phyloP scores from a whole-genome alignment of 1,140 invertebrate genomes.

The Arion vulgaris region DNA sequence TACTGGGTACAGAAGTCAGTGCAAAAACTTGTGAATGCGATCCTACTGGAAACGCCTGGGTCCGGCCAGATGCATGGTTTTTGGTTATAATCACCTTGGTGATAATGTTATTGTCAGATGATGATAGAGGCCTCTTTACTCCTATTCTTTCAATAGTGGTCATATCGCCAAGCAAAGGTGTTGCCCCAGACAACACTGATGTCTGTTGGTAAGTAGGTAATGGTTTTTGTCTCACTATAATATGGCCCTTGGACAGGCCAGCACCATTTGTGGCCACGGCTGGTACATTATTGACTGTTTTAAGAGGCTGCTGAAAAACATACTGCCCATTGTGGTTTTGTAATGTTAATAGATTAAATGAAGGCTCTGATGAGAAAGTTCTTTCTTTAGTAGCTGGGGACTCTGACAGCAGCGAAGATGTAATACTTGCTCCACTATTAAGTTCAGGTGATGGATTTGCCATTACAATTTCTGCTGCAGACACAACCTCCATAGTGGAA shows the following conservation, averaged over 20 bases:
- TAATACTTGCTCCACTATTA: background rate
- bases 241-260: constrained; percentile 36
- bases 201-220: background rate
- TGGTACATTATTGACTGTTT: constrained; percentile 19
- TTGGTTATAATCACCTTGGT: constrained; percentile 79
- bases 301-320: constrained; percentile 32
- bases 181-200: background rate
- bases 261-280: constrained; percentile 30
- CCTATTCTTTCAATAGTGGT: constrained; percentile 44
- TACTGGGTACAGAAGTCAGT: constrained; percentile 44
- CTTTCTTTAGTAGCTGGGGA: background rate
- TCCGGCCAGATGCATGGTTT: constrained; percentile 67
- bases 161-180: constrained; percentile 37
- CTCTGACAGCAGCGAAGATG: background rate
- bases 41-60: constrained; percentile 57
- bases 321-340: constrained; percentile 32
- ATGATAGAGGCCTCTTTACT: constrained; percentile 53
- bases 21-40: background rate
- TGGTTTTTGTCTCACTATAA: constrained; percentile 21
- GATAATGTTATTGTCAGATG: constrained; percentile 47
- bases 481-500: background rate
- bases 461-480: background rate
- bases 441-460: background rate
- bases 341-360: constrained; percentile 22
- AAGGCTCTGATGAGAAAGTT: background rate